Conservation (phyloP, 1,140 invertebrate genomes). For the Drosophila orena region DNA sequence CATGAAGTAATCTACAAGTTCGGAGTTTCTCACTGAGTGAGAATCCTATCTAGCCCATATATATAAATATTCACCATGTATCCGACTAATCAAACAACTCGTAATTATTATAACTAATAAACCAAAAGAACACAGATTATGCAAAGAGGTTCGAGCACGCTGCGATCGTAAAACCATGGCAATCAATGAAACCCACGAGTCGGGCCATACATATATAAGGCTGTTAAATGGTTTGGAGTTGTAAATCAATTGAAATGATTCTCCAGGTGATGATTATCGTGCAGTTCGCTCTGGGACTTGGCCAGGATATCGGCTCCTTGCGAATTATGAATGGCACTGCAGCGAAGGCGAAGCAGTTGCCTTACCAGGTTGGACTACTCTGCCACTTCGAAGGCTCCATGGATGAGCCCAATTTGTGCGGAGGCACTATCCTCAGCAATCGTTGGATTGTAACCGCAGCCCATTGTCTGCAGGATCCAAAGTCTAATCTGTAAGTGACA, state of each 20-base stretch:
- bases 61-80: constrained; percentile 18
- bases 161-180: constrained; percentile 20
- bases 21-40: constrained; percentile 65
- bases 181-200: background rate
- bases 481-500: constrained; percentile 31
- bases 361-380: constrained; percentile 49
- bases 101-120: constrained; percentile 53
- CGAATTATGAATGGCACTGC: constrained; percentile 53
- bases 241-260: constrained; percentile 25
- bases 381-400: constrained; percentile 8
- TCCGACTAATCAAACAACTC: constrained; percentile 6
- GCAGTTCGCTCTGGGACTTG: constrained; percentile 1
- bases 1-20: constrained; percentile 88
- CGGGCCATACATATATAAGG: constrained; percentile 48
- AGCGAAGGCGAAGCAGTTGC: constrained; percentile 32
- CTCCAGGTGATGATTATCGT: constrained; percentile 21
- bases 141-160: constrained; percentile 25
- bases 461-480: constrained; percentile 46
- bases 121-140: constrained; percentile 39
- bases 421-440: constrained; percentile 45
- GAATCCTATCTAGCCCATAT: constrained; percentile 12
- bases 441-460: constrained; percentile 63
- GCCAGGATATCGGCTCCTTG: constrained; percentile 32
- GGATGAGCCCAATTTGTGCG: constrained; percentile 30
- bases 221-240: background rate